These are phyloP conservation scores for Anarsia innoxiella DNA, from an alignment of 2,888 invertebrate genomes.

Conservation along the genomic window DNA sequence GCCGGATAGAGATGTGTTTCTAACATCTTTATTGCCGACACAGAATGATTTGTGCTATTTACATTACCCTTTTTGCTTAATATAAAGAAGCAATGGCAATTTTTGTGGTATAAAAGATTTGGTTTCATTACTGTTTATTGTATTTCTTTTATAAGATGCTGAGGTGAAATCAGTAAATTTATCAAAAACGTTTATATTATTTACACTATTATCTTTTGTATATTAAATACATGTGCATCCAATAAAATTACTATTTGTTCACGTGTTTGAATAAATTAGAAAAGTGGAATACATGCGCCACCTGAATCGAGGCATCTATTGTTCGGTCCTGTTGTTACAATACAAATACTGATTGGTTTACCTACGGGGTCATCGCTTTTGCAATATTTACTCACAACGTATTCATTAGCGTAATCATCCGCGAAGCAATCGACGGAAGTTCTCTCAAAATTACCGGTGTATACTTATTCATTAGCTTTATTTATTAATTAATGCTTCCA, in stretches of 20 bases:
- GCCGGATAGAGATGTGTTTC: constrained; percentile 17
- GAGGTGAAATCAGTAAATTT: no score
- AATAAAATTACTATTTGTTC: no score
- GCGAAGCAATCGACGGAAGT: constrained; percentile 37
- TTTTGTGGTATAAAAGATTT: no score
- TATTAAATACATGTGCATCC: no score
- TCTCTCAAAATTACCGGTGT: constrained; percentile 34
- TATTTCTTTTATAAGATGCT: no score
- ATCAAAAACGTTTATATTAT: no score
- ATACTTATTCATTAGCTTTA: constrained; percentile 21
- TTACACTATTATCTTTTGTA: no score
- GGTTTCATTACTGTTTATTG: no score
- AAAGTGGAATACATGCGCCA: constrained; percentile 16
- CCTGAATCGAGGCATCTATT: constrained; percentile 30
- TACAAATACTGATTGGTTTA: constrained; percentile 25
- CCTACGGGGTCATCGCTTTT: constrained; percentile 31
- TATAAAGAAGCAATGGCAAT: no score
- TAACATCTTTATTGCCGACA: constrained; percentile 9
- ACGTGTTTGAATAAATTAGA: constrained; percentile 15
- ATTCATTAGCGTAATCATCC: constrained; percentile 46
- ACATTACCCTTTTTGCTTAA: no score
- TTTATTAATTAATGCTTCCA: no score
- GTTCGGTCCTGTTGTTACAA: constrained; percentile 39
- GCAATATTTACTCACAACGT: constrained; percentile 45
- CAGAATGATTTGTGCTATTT: no score